Conservation (phyloP, 2,888 invertebrate species). For the Heliconius ethilla region DNA sequence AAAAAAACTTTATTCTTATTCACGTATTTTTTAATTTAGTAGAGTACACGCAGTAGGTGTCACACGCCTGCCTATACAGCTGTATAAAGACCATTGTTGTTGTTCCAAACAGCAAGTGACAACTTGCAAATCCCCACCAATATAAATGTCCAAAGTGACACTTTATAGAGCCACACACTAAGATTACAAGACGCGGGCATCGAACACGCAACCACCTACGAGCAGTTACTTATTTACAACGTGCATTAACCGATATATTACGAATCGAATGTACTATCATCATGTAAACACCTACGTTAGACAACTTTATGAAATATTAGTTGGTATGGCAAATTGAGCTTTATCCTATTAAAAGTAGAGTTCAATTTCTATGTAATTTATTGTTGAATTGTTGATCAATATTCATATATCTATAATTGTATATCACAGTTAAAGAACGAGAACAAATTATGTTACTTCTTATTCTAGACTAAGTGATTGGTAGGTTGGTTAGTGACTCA, state of each 20-base stretch:
- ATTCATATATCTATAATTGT: slow-evolving; percentile 57
- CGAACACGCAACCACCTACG: slow-evolving; percentile 68
- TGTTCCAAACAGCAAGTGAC: slow-evolving; percentile 39
- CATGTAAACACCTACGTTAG: slow-evolving; percentile 72
- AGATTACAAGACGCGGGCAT: slow-evolving; percentile 62
- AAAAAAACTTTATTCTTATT: too few species aligned
- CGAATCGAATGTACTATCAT: slow-evolving; percentile 77
- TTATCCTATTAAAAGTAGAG: slow-evolving; percentile 45
- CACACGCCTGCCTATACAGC: too few species aligned
- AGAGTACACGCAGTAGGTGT: too few species aligned
- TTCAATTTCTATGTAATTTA: slow-evolving; percentile 38
- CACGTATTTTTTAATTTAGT: too few species aligned
- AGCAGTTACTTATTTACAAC: slow-evolving; percentile 68
- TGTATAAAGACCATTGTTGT: too few species aligned
- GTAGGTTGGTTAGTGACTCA: not conserved
- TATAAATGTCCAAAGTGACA: slow-evolving; percentile 46
- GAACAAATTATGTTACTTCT: slow-evolving; percentile 24
- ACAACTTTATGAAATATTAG: slow-evolving; percentile 43
- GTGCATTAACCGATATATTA: slow-evolving; percentile 67
- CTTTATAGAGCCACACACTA: slow-evolving; percentile 58
- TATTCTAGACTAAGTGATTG: not conserved
- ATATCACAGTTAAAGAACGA: slow-evolving; percentile 47
- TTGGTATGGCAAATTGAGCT: slow-evolving; percentile 48
- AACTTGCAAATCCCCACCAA: slow-evolving; percentile 42
- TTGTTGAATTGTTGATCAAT: slow-evolving; percentile 67